Base-by-base conservation (phyloP, 2,113 vertebrate genomes). In the Leuciscus idus region DNA sequence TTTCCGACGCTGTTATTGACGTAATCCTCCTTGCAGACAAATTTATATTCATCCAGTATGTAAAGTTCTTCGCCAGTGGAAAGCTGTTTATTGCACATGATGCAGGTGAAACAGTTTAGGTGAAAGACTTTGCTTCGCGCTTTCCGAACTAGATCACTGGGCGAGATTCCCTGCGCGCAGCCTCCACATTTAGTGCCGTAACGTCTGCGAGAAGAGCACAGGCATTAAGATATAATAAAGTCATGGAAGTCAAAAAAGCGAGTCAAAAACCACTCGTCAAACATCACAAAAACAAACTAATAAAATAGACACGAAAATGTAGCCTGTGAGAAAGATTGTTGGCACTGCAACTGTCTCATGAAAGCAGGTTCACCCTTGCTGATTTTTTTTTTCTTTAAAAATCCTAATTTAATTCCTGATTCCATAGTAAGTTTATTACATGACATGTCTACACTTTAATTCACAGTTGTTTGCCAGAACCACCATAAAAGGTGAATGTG, bases 61-160 rank as follows among this genome's bases (percentile, higher is more conserved):
- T 99, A 99, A 59, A 99, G 96, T 89, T 99, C 98, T 94, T 99
- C 98, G 50, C 98, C 98, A 4, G 98, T 99, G 92, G 98, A 99
- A 84, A 99, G 96, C 92, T 99, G 98, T 88, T 98, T 99, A 95
- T 98, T 97, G 84, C 98, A 99, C 96, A 99, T 98, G 95, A 99
- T 95, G 90, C 98, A 99, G 86, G 98, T 99, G 92, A 99, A 99
- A 92, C 98, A 99, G 96, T 97, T 98, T 89, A 99, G 96, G 95
- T 99, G 98, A 92, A 99, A 99, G 91, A 99, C 98, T 96, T 98
- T 98, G 95, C 96, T 98, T 88, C 97, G 94, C 64, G 98, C 98
- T 91, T 96, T 96, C 91, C 98, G 95, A 87, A 99, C 98, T 89
- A 99, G 95, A 93, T 99, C 98, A 81, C 96, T 99, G 83, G 98